Base-by-base conservation (phyloP, 2,797 vertebrate genomes). In the Uromys caudimaculatus region DNA sequence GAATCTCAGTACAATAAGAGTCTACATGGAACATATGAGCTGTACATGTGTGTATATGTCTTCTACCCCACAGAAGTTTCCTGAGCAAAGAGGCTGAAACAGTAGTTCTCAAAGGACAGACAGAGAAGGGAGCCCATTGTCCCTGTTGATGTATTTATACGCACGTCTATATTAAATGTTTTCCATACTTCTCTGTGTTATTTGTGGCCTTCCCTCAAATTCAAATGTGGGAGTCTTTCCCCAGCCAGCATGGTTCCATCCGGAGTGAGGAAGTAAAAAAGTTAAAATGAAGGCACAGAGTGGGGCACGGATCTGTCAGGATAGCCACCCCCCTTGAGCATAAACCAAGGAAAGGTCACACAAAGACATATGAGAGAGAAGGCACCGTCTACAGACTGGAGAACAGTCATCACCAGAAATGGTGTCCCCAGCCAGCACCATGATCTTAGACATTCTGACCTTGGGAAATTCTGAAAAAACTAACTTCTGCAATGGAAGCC, bases 251-350 rank as follows among this genome's bases (percentile, higher is more conserved):
- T 62, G 27, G 21, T 44, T 95, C 23, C 44, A 82, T 93, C 23
- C 84, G 13, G 62, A 89, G 27, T 78, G 84, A 90, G 14, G 24
- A 89, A 88, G 35, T 29, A 81, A 95, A 38, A 73, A 91, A 44
- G 3, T 52, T n/a, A 77, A 78, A 81, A 78, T 90, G 29, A 89
- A 27, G 6, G 50, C 50, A 67, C n/a, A 69, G n/a, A 73, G 9
- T 50, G 3, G 47, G n/a, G 10, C 13, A 1, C 60, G 62, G 58
- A 35, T 52, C 27, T 38, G 17, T 47, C 9, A 69, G 82, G 47
- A 89, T 89, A 32, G 32, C 10, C 71, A 11, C 47, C 17, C 62
- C 58, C 38, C 27, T 32, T 75, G n/a, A 11, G 5, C 0, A 2
- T 21, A 9, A 5, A 64, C n/a, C 29, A 50, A 64, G 27, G 38